Conservation (phyloP, 2,113 vertebrate genomes). For the Saimiri boliviensis region DNA sequence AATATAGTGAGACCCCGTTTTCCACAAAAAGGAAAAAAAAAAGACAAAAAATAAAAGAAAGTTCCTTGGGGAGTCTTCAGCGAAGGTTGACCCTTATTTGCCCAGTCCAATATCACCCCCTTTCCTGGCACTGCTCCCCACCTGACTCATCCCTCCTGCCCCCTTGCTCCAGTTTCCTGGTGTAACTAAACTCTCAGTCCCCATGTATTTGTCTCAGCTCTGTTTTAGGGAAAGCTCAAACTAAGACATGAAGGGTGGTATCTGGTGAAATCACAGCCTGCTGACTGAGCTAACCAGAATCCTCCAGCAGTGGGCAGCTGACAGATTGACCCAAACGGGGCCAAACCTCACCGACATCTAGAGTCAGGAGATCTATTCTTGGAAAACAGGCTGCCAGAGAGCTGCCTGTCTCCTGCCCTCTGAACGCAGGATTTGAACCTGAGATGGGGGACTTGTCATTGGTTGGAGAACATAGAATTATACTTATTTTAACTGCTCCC, state of each 20-base stretch:
- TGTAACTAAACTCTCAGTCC: background rate
- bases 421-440: background rate
- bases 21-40: too few species aligned
- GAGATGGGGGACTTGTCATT: background rate
- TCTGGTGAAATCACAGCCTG: background rate
- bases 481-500: background rate
- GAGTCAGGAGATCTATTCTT: background rate
- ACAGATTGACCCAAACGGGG: background rate
- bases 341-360: fast-evolving
- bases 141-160: background rate
- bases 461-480: background rate
- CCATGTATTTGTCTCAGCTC: background rate
- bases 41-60: too few species aligned
- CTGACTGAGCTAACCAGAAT: background rate
- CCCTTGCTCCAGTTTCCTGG: background rate
- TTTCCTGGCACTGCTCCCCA: background rate
- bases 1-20: too few species aligned
- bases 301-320: background rate
- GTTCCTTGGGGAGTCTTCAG: background rate
- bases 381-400: background rate
- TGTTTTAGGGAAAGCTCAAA: background rate
- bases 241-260: background rate
- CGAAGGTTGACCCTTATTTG: background rate
- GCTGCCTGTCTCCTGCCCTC: background rate
- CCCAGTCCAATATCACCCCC: fast-evolving